Evolutionary conservation across 1,140 invertebrate genomes (phyloP).

Genomic region (Apis dorsata): DNA sequence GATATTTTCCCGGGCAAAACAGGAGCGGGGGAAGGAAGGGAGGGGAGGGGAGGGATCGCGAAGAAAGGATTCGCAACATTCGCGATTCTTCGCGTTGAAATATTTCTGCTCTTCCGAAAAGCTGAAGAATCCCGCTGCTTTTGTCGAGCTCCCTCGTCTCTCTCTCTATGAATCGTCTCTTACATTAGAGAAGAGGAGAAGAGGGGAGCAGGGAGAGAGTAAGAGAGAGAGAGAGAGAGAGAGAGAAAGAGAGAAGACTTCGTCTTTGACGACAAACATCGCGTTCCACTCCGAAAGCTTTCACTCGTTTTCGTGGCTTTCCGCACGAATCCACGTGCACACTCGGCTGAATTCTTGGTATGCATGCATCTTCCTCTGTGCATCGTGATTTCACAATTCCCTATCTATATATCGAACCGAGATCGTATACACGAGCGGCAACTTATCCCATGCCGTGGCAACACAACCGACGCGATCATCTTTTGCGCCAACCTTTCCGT

Average conservation of each 20-base stretch:
- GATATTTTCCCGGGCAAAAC: too few species aligned
- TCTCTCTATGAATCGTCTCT: conserved; percentile 28
- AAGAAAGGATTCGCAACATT: conserved; percentile 25
- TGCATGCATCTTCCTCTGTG: conserved; percentile 28
- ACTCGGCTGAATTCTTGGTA: conserved; percentile 50
- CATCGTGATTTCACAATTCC: conserved; percentile 13
- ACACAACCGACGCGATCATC: too few species aligned
- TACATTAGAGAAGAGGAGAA: conserved; percentile 22
- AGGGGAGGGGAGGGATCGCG: not conserved
- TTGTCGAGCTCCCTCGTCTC: conserved; percentile 41
- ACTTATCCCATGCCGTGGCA: too few species aligned
- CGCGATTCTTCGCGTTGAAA: conserved; percentile 37
- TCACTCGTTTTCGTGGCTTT: conserved; percentile 53
- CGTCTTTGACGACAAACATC: conserved; percentile 64
- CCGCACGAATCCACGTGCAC: conserved; percentile 46
- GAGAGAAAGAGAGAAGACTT: conserved; percentile 37
- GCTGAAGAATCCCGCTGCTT: conserved; percentile 41
- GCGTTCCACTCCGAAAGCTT: conserved; percentile 55
- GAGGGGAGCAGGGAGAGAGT: not conserved
- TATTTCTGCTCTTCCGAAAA: conserved; percentile 18
- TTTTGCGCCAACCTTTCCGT: too few species aligned
- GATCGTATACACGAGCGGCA: not conserved
- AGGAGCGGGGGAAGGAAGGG: too few species aligned
- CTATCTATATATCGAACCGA: conserved; percentile 11
- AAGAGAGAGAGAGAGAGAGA: not conserved